Percentiles rank a stretch among this genome's conserved stretches.
phyloP scores from a whole-genome alignment of 2,797 vertebrate species.

The Peromyscus attwateri region DNA sequence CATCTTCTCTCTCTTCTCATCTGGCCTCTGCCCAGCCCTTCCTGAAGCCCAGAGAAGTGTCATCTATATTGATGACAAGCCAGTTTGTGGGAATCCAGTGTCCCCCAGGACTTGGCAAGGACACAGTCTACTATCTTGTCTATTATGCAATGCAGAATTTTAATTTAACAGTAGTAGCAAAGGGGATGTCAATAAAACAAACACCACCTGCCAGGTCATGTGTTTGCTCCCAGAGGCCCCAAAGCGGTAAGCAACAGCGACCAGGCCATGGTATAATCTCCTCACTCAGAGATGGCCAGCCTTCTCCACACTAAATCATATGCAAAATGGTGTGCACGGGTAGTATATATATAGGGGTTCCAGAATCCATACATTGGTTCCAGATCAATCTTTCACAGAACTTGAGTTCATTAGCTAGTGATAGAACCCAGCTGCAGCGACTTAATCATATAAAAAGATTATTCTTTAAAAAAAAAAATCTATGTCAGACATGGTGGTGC shows the following conservation, averaged over 20 bases:
- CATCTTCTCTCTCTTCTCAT: not conserved
- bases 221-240: not conserved
- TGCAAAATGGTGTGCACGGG: not conserved
- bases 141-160: constrained; percentile 11
- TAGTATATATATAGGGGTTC: not conserved
- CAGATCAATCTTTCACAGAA: not conserved
- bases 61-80: not conserved
- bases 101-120: not conserved
- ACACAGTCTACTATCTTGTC: not conserved
- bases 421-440: not conserved
- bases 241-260: not conserved
- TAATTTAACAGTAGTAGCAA: constrained; percentile 8
- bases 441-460: constrained; percentile 12
- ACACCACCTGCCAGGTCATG: not conserved
- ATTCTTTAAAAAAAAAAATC: not conserved
- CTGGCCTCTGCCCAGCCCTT: not conserved
- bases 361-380: not conserved
- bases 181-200: constrained; percentile 13
- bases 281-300: not conserved
- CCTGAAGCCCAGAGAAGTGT: not conserved
- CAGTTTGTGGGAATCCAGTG: not conserved
- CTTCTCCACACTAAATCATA: not conserved
- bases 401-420: constrained; percentile 1
- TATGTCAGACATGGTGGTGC: not conserved
- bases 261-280: not conserved